Evolutionary conservation across 2,797 vertebrate species (phyloP), one percentile per base, ranked within the genome.

Genomic region (Delichon dasypus): DNA sequence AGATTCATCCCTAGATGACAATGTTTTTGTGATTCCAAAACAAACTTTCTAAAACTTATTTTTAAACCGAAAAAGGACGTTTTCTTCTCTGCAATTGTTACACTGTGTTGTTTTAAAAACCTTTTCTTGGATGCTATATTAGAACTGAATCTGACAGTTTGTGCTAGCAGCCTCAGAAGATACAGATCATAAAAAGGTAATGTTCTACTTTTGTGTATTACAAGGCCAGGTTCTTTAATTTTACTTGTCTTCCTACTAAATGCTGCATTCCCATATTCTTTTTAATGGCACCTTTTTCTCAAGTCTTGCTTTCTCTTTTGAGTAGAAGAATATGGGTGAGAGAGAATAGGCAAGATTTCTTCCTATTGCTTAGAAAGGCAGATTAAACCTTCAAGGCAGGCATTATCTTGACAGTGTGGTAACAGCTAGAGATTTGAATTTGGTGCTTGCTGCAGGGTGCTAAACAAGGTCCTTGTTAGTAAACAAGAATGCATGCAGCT

Each of bases 1-100:
- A 95, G 84, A 84, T 94, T 95, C 78, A 90, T 96, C 93, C 91
- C 88, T 93, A 96, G 91, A 96, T 92, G 94, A 88, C 90, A 94
- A 88, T 81, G 71, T 40, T 53, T 44, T 57, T 79, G 83, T 90
- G 68, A 88, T 86, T 96, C 84, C 84, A 95, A 95, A 93, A 85
- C 81, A 96, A 95, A 94, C 94, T 81, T 82, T 84, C 58, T 79
- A 58, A 88, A 81, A 75, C 86, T 80, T 85, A 66, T 70, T 85
- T 96, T 95, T 87, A 71, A 87, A 94, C n/a, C 16, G 32, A 80
- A 93, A 47, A 65, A 44, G 51, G 57, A 68, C 38, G 68, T n/a
- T 79, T 85, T 70, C 50, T 94, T 81, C 81, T 55, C 36, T 66
- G 16, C 68, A 66, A 40, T 90, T 93, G 42, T 88, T 85, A 45